phyloP scores from a whole-genome alignment of 2,113 vertebrate genomes.

The Plestiodon gilberti region DNA sequence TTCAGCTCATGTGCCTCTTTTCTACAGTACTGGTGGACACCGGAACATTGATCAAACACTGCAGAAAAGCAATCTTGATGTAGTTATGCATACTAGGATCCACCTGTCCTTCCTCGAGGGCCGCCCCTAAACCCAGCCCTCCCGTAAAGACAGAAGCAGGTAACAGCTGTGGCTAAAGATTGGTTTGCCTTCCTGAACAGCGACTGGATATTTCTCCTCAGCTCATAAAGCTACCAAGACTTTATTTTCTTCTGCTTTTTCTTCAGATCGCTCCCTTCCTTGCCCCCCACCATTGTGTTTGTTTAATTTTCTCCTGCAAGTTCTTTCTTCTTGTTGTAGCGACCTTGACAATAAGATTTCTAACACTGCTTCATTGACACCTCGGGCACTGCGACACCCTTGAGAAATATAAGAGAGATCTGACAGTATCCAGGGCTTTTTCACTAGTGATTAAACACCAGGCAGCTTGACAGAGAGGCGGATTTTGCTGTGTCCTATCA shows the following conservation, averaged over 20 bases:
- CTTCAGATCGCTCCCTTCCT: not conserved
- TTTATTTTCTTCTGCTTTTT: not conserved
- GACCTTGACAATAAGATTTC: constrained; percentile 49
- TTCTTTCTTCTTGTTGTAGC: constrained; percentile 8
- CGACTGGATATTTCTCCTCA: not conserved
- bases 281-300: not conserved
- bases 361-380: constrained; percentile 46
- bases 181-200: too few relatives aligned
- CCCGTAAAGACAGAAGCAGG: too few relatives aligned
- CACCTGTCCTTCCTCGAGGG: too few relatives aligned
- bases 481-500: not conserved
- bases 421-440: constrained; percentile 47
- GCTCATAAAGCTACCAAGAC: not conserved
- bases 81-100: too few relatives aligned
- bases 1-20: not conserved
- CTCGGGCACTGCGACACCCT: constrained; percentile 19
- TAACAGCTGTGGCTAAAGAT: too few relatives aligned
- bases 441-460: constrained; percentile 61
- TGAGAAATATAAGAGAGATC: constrained; percentile 43
- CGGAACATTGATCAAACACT: not conserved
- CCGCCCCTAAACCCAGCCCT: too few relatives aligned
- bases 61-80: not conserved
- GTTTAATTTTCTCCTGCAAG: not conserved
- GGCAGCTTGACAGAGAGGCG: constrained; percentile 25
- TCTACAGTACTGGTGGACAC: too few relatives aligned